Base-by-base conservation (phyloP, 2,888 invertebrate genomes). In the Achlya flavicornis region DNA sequence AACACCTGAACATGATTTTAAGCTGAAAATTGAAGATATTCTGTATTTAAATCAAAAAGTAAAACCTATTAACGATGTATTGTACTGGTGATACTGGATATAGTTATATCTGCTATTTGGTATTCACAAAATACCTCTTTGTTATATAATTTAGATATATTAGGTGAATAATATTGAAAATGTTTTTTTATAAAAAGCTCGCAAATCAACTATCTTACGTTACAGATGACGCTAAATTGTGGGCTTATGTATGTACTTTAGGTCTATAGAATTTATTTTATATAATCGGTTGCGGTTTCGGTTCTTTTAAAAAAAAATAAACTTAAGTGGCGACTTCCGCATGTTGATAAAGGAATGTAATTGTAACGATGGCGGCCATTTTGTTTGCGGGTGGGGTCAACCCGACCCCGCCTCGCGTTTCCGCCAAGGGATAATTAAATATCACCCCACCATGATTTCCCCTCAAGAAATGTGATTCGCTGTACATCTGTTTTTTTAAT, bases 381-480 rank as follows among this genome's bases (percentile, higher is more conserved):
- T 93, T 93, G 91, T 84, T 83, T 77, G 83, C 92, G 91, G 93
- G 93, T 88, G 92, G 93, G 93, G 92, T 92, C 91, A 92, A 80
- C 76, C 70, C 81, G 92, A 91, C 87, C 91, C 93, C 93, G 93
- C 93, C 93, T 92, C 74, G 84, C 86, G 80, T 89, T 92, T 92
- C 93, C 93, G 92, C 86, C 69, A 83, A 81, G 75, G 89, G 85
- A 92, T 92, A 93, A 92, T 93, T 93, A 93, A 92, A 90, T 91
- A 88, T 88, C 88, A 88, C 92, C 92, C 92, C 90, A 90, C 92
- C 85, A 88, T 75, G 74, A 76, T 80, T 87, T 87, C 90, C 90
- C 90, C 85, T 86, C 78, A 84, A 83, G 79, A 83, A 85, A 81
- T 85, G 83, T 85, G 86, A 82, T 88, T 85, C 84, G 83, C 79